These are phyloP conservation scores for Melanostigma gelatinosum DNA, from an alignment of 2,113 vertebrate species.

Conservation along the genomic window DNA sequence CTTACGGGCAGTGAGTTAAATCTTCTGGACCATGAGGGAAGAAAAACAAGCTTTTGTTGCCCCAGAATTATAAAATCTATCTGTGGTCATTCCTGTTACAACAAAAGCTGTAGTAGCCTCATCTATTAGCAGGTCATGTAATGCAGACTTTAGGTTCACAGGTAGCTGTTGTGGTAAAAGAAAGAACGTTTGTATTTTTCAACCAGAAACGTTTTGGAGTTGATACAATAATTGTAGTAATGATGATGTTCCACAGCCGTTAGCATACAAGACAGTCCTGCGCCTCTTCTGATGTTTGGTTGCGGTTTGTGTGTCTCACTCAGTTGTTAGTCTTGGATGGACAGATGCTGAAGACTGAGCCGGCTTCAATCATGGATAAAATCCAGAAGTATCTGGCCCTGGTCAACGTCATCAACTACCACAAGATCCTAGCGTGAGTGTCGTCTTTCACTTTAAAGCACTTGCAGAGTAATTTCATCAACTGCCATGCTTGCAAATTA, in stretches of 20 bases:
- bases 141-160: not conserved
- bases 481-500: not conserved
- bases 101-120: not conserved
- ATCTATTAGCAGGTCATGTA: not conserved
- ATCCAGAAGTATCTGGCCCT: conserved; percentile 94
- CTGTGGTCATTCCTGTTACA: not conserved
- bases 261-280: not conserved
- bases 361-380: conserved; percentile 94
- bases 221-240: not conserved
- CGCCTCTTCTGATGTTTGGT: not conserved
- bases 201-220: not conserved
- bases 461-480: not conserved
- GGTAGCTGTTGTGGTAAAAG: not conserved
- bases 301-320: conserved; percentile 18
- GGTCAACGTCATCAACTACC: conserved; percentile 90
- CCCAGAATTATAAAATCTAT: conserved; percentile 4
- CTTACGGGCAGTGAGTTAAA: conserved; percentile 21
- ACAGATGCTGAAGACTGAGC: conserved; percentile 94
- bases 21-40: conserved; percentile 13
- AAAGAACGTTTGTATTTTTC: not conserved
- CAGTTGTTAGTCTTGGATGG: conserved; percentile 96
- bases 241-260: not conserved
- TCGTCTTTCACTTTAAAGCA: not conserved
- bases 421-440: conserved; percentile 95
- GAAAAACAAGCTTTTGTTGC: conserved; percentile 1